Percentiles rank a stretch among this genome's conserved stretches.
Evolutionary conservation across 2,113 vertebrate species (phyloP).

Genomic region (Dasypus novemcinctus): DNA sequence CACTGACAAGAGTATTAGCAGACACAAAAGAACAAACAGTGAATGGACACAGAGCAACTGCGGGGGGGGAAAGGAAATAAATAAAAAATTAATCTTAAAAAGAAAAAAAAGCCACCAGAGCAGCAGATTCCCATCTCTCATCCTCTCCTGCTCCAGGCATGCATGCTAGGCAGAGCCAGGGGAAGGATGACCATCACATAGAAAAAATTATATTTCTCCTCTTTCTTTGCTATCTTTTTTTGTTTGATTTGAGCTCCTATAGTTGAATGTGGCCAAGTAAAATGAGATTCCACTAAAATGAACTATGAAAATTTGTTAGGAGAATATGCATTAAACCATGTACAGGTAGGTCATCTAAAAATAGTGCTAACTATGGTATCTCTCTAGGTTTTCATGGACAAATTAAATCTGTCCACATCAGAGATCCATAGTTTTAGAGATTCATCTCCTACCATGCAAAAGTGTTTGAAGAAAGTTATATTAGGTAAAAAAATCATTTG

Average conservation of each 20-base stretch:
- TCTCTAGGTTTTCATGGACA: background rate
- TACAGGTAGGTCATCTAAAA: background rate
- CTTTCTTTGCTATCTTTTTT: background rate
- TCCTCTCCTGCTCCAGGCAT: background rate
- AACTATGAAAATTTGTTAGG: background rate
- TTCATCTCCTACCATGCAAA: background rate
- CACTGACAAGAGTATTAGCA: no score
- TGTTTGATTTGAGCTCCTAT: background rate
- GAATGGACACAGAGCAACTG: no score
- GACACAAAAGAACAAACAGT: no score
- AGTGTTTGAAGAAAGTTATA: background rate
- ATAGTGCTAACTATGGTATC: background rate
- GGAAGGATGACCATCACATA: background rate
- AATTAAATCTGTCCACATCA: background rate
- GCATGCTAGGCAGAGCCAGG: background rate
- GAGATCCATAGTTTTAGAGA: background rate
- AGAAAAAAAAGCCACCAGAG: background rate
- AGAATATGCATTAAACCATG: background rate
- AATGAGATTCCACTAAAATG: background rate
- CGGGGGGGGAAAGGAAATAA: no score
- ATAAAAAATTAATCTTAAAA: no score
- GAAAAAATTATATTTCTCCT: background rate
- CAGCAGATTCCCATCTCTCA: background rate
- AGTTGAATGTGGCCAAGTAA: background rate
- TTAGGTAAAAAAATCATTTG: background rate